Evolutionary conservation across 2,888 invertebrate genomes (phyloP).

Genomic region (Habrosyne pyritoides): DNA sequence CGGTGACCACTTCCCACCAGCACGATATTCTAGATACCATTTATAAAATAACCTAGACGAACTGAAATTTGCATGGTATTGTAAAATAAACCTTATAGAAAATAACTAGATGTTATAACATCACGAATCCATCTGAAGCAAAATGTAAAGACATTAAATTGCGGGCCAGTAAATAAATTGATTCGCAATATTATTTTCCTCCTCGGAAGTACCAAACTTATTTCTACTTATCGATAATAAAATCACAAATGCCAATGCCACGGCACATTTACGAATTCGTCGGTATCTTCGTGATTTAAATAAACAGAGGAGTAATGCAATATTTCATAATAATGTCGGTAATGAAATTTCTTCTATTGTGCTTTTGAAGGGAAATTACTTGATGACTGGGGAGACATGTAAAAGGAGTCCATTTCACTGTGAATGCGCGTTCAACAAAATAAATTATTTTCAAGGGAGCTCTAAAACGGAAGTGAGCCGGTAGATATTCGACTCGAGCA

Average conservation of each 20-base stretch:
- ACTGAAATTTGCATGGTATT: background rate
- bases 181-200: slow-evolving; percentile 1
- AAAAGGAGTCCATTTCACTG: slow-evolving; percentile 41
- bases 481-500: slow-evolving; percentile 27
- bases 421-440: slow-evolving; percentile 38
- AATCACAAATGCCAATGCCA: slow-evolving; percentile 6
- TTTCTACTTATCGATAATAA: slow-evolving; percentile 3
- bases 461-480: slow-evolving; percentile 40
- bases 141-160: background rate
- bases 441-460: slow-evolving; percentile 49
- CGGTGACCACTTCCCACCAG: too few species aligned
- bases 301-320: slow-evolving; percentile 16
- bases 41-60: too few species aligned
- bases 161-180: background rate
- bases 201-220: background rate
- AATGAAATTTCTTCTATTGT: slow-evolving; percentile 31
- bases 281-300: slow-evolving; percentile 4
- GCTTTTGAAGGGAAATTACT: slow-evolving; percentile 35
- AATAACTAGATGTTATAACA: background rate
- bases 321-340: slow-evolving; percentile 21
- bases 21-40: too few species aligned
- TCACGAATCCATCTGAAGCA: background rate
- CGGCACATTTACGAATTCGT: slow-evolving; percentile 7
- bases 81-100: too few species aligned
- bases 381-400: slow-evolving; percentile 25